phyloP scores from a whole-genome alignment of 2,888 invertebrate species.

The Drosophila hamatofila region DNA sequence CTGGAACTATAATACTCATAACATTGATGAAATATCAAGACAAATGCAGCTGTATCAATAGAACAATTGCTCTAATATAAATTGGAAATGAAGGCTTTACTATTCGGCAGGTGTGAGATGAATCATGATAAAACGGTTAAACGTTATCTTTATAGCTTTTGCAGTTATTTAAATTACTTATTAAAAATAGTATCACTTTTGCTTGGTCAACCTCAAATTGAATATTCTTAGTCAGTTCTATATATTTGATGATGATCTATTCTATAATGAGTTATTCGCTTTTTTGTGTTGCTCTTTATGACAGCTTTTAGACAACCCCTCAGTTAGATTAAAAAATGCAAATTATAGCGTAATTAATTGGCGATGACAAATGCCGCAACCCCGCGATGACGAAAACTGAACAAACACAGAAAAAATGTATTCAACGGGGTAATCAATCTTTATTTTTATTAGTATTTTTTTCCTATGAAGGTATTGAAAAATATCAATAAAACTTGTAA shows the following conservation, averaged over 20 bases:
- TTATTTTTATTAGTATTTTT: neutral
- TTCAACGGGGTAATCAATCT: constrained; percentile 51
- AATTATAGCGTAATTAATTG: constrained; percentile 63
- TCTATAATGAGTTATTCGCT: constrained; percentile 16
- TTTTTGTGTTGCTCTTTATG: constrained; percentile 19
- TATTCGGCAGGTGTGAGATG: neutral
- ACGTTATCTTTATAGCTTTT: neutral
- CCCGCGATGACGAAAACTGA: constrained; percentile 43
- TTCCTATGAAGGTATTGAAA: neutral
- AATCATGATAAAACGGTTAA: too few relatives aligned
- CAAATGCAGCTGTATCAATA: neutral
- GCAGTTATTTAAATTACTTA: neutral
- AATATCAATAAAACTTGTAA: constrained; percentile 33
- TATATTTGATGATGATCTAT: constrained; percentile 38
- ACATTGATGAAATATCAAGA: constrained; percentile 27
- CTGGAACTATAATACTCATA: constrained; percentile 23
- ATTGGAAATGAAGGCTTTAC: neutral
- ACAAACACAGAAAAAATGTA: constrained; percentile 24
- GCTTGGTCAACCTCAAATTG: neutral
- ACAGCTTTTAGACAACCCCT: constrained; percentile 38
- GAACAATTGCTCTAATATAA: constrained; percentile 3
- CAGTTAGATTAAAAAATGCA: constrained; percentile 40
- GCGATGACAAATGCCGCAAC: constrained; percentile 65
- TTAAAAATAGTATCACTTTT: neutral
- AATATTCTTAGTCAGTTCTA: constrained; percentile 37